A percentile compares a stretch with the other conserved stretches of the same genome.
These are phyloP conservation scores for Cottus gobio DNA, from an alignment of 2,113 vertebrate genomes.

Conservation along the genomic window DNA sequence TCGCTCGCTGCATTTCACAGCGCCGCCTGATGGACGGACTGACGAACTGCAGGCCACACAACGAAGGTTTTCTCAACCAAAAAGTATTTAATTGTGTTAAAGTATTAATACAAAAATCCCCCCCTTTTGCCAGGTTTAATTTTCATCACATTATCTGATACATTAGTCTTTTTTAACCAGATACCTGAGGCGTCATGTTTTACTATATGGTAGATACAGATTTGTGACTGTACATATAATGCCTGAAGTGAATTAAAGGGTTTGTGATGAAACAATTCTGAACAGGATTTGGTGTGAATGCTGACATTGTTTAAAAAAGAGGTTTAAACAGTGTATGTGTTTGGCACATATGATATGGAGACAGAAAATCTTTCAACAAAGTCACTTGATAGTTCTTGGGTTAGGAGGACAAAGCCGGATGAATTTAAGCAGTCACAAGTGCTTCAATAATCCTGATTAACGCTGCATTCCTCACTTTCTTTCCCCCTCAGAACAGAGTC, in stretches of 20 bases:
- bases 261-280: slow-evolving; percentile 48
- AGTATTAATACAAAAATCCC: not conserved
- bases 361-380: slow-evolving; percentile 60
- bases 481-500: not conserved
- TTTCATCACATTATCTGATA: not conserved
- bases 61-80: not conserved
- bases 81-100: not conserved
- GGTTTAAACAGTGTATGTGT: slow-evolving; percentile 56
- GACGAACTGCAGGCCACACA: not conserved
- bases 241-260: slow-evolving; percentile 20
- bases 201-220: not conserved
- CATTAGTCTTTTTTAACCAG: not conserved
- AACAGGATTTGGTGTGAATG: slow-evolving; percentile 71
- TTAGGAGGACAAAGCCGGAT: slow-evolving; percentile 76
- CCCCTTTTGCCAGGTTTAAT: not conserved
- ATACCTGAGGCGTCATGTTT: not conserved
- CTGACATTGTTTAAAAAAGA: slow-evolving; percentile 70
- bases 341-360: slow-evolving; percentile 53
- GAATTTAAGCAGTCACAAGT: slow-evolving; percentile 83
- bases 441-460: slow-evolving; percentile 78
- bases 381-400: slow-evolving; percentile 58
- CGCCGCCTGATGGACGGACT: not conserved
- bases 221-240: not conserved
- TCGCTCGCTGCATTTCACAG: not conserved
- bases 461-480: slow-evolving; percentile 73